phyloP scores from a whole-genome alignment of 2,113 vertebrate species.

The Hippocampus zosterae region DNA sequence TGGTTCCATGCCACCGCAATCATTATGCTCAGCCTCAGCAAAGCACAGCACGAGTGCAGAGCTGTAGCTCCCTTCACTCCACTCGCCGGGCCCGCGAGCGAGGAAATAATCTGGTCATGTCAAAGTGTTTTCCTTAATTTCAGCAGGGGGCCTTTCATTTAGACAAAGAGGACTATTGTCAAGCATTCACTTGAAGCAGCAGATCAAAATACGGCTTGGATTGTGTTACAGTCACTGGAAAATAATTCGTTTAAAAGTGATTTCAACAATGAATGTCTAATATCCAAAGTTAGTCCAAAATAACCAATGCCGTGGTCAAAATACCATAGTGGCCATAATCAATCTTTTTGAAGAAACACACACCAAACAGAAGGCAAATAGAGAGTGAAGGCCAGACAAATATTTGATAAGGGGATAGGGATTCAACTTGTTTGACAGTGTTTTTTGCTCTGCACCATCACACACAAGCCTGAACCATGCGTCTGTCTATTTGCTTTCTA shows the following conservation, averaged over 20 bases:
- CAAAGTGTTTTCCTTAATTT: conserved; percentile 65
- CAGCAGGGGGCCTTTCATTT: conserved; percentile 38
- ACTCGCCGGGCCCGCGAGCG: conserved; percentile 49
- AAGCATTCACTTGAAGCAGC: conserved; percentile 41
- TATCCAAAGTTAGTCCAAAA: not conserved
- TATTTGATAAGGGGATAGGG: conserved; percentile 80
- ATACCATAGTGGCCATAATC: conserved; percentile 25
- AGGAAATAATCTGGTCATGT: conserved; percentile 76
- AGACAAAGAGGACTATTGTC: conserved; percentile 64
- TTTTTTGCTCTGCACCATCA: conserved; percentile 27
- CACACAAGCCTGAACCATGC: conserved; percentile 11
- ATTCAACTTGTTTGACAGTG: conserved; percentile 50
- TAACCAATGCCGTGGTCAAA: not conserved
- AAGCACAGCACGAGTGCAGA: conserved; percentile 41
- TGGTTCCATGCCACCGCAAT: conserved; percentile 72
- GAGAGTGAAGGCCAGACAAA: conserved; percentile 82
- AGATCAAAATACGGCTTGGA: conserved; percentile 59
- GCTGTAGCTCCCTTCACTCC: conserved; percentile 51
- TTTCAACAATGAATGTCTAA: not conserved
- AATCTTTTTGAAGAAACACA: conserved; percentile 74
- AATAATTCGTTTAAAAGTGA: not conserved
- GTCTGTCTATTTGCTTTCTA: conserved; percentile 52
- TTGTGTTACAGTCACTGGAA: not conserved
- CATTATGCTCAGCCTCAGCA: conserved; percentile 65
- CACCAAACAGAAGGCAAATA: conserved; percentile 82